A percentile compares a stretch with the other conserved stretches of the same genome.
Conservation (phyloP, 2,888 invertebrate genomes). For the Oscheius onirici region DNA sequence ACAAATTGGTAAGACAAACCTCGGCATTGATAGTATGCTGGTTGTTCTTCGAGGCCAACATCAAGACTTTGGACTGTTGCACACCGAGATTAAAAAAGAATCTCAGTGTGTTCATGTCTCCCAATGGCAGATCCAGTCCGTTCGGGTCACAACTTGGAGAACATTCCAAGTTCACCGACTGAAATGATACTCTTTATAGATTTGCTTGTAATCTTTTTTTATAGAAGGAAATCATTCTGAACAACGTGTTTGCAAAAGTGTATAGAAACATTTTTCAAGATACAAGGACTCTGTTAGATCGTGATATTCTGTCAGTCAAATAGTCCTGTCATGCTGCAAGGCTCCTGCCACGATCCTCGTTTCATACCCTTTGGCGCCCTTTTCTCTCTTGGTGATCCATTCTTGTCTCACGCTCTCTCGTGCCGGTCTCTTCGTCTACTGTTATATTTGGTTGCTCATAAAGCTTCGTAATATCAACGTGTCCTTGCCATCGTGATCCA, state of each 20-base stretch:
- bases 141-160: slow-evolving; percentile 56
- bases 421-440: no score
- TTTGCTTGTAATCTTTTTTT: no score
- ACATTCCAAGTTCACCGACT: slow-evolving; percentile 62
- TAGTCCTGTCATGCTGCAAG: no score
- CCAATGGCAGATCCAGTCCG: slow-evolving; percentile 66
- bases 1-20: not conserved
- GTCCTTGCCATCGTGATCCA: no score
- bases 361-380: no score
- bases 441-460: no score
- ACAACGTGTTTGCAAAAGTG: not conserved
- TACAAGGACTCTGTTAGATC: slow-evolving; percentile 83
- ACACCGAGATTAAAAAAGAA: slow-evolving; percentile 69
- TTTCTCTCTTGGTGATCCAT: no score
- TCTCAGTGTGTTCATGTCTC: slow-evolving; percentile 63
- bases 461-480: no score
- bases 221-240: not conserved
- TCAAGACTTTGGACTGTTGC: slow-evolving; percentile 60
- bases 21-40: not conserved
- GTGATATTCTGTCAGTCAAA: no score
- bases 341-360: no score
- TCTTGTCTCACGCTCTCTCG: no score
- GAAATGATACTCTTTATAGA: not conserved
- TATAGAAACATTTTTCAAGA: slow-evolving; percentile 31
- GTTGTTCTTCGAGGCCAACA: slow-evolving; percentile 19